Conservation (phyloP, 2,797 vertebrate genomes). For the Aldrovandia affinis region DNA sequence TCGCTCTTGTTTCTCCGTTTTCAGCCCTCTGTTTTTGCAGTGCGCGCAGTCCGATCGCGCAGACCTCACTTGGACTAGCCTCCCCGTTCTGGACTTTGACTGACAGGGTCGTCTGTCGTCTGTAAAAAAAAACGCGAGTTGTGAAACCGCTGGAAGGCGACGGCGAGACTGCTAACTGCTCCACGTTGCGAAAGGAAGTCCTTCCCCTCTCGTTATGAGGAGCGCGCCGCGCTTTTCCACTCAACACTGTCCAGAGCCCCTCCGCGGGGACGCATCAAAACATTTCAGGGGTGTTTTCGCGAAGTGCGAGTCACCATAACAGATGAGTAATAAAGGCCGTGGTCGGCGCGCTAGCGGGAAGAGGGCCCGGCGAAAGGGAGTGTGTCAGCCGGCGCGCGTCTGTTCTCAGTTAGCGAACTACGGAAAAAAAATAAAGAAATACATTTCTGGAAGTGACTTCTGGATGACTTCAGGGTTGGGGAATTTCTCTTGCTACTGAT, state of each 20-base stretch:
- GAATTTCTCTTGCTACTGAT: slow-evolving; percentile 21
- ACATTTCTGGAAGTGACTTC: neutral
- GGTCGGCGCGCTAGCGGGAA: neutral
- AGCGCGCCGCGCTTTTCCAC: neutral
- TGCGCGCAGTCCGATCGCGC: neutral
- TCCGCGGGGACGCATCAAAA: neutral
- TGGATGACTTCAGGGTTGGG: slow-evolving; percentile 9
- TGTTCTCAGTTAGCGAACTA: neutral
- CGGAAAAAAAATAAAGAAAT: neutral
- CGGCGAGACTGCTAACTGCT: neutral
- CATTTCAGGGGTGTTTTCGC: neutral
- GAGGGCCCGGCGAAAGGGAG: neutral
- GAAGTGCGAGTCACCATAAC: neutral
- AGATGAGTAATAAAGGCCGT: slow-evolving; percentile 19
- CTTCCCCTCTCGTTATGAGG: neutral
- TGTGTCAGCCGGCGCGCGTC: neutral
- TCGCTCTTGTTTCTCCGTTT: neutral
- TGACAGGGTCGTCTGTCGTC: neutral
- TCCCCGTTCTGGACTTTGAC: neutral
- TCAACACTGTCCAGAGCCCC: neutral
- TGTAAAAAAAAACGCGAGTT: neutral
- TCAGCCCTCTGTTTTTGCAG: neutral
- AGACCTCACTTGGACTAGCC: neutral
- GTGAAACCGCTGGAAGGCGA: neutral
- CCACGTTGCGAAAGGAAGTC: neutral